Percentiles rank a stretch among this genome's conserved stretches.
Conservation (phyloP, 2,888 invertebrate species). For the Callyntrura guangdongensis region DNA sequence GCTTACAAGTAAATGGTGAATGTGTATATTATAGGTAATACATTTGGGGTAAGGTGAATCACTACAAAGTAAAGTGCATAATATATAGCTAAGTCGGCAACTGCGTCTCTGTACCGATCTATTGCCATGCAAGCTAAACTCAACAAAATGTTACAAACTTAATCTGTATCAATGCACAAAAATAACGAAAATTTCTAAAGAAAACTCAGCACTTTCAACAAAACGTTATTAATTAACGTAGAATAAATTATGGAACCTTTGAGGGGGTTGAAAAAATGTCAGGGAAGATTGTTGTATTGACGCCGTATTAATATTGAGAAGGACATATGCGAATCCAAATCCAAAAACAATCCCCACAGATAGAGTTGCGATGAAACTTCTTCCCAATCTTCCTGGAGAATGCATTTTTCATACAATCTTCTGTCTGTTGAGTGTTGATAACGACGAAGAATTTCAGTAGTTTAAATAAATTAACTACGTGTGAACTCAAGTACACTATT, state of each 20-base stretch:
- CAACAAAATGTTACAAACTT: not conserved
- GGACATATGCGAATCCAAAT: conserved; percentile 92
- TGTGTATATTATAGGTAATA: not conserved
- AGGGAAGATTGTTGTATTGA: conserved; percentile 75
- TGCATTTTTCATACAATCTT: conserved; percentile 60
- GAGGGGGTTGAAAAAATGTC: conserved; percentile 74
- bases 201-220: not conserved
- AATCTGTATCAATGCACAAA: not conserved
- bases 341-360: conserved; percentile 91
- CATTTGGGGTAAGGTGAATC: conserved; percentile 26
- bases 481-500: not conserved
- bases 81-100: not conserved
- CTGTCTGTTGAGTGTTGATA: conserved; percentile 34
- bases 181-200: conserved; percentile 34
- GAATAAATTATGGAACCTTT: conserved; percentile 62
- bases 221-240: conserved; percentile 64
- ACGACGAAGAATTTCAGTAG: not conserved
- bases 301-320: conserved; percentile 87
- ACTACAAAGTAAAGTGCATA: not conserved
- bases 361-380: conserved; percentile 90
- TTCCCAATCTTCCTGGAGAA: conserved; percentile 87
- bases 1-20: not conserved
- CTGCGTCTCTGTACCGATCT: not conserved
- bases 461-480: not conserved
- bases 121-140: not conserved